Conservation (phyloP, 1,140 invertebrate genomes). For the Caerostris darwini region DNA sequence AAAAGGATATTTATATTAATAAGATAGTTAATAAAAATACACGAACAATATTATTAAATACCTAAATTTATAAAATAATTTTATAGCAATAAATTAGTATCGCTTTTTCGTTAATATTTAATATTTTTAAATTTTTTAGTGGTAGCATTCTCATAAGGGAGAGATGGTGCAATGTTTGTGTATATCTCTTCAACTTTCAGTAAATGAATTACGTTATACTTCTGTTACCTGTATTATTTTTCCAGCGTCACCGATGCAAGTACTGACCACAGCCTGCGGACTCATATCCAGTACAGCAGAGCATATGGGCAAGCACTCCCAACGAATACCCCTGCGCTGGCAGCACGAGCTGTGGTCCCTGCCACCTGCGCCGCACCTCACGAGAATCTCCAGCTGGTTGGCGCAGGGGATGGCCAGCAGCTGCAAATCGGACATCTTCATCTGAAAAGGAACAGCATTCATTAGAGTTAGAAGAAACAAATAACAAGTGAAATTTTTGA, state of each 20-base stretch:
- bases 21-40: too few relatives aligned
- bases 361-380: slow-evolving; percentile 88
- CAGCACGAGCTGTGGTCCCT: slow-evolving; percentile 89
- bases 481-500: too few relatives aligned
- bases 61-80: too few relatives aligned
- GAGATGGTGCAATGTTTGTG: too few relatives aligned
- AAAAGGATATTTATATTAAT: too few relatives aligned
- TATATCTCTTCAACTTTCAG: too few relatives aligned
- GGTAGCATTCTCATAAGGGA: not conserved
- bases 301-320: slow-evolving; percentile 87
- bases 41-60: too few relatives aligned
- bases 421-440: slow-evolving; percentile 71
- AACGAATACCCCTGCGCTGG: slow-evolving; percentile 87
- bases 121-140: not conserved
- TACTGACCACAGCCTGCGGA: slow-evolving; percentile 83
- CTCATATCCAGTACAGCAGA: slow-evolving; percentile 86
- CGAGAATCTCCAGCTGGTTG: slow-evolving; percentile 87
- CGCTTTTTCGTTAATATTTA: too few relatives aligned
- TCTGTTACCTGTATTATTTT: slow-evolving; percentile 84
- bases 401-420: slow-evolving; percentile 86
- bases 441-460: slow-evolving; percentile 5
- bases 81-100: too few relatives aligned
- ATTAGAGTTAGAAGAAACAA: too few relatives aligned
- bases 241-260: slow-evolving; percentile 89
- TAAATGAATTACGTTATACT: too few relatives aligned